Conservation (phyloP, 2,888 invertebrate genomes). For the Dascillus cervinus region DNA sequence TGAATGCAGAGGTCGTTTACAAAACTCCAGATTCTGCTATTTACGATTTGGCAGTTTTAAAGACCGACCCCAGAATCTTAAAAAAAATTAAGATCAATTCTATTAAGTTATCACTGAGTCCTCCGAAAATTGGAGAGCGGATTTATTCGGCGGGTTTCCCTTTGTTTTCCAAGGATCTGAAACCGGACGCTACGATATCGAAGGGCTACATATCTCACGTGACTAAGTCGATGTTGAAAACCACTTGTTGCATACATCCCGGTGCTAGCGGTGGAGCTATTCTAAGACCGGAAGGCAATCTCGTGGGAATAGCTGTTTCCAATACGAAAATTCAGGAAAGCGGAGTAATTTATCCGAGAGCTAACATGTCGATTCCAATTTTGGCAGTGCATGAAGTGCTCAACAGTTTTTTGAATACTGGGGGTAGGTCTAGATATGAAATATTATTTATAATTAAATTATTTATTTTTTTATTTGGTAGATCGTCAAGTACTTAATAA, state of each 20-base stretch:
- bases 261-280: slow-evolving; percentile 57
- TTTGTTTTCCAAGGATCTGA: slow-evolving; percentile 44
- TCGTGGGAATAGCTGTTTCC: slow-evolving; percentile 51
- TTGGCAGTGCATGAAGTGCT: slow-evolving; percentile 3
- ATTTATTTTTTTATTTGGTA: slow-evolving; percentile 33
- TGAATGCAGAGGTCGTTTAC: slow-evolving; percentile 44
- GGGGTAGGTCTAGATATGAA: slow-evolving; percentile 2
- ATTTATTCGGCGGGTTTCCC: slow-evolving; percentile 53
- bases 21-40: slow-evolving; percentile 44
- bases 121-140: slow-evolving; percentile 36
- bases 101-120: slow-evolving; percentile 5
- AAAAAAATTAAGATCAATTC: slow-evolving; percentile 33
- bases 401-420: slow-evolving; percentile 4
- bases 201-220: slow-evolving; percentile 49
- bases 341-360: slow-evolving; percentile 48
- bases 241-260: slow-evolving; percentile 54
- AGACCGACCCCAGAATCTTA: slow-evolving; percentile 40
- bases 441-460: neutral
- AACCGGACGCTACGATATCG: slow-evolving; percentile 46
- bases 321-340: slow-evolving; percentile 46
- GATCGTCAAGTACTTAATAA: slow-evolving; percentile 42
- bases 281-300: slow-evolving; percentile 42
- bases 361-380: slow-evolving; percentile 54
- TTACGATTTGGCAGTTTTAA: slow-evolving; percentile 45
- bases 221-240: slow-evolving; percentile 49